Percentiles rank a stretch among this genome's conserved stretches.
Evolutionary conservation across 2,888 invertebrate genomes (phyloP).

Genomic region (Eupithecia dodoneata): DNA sequence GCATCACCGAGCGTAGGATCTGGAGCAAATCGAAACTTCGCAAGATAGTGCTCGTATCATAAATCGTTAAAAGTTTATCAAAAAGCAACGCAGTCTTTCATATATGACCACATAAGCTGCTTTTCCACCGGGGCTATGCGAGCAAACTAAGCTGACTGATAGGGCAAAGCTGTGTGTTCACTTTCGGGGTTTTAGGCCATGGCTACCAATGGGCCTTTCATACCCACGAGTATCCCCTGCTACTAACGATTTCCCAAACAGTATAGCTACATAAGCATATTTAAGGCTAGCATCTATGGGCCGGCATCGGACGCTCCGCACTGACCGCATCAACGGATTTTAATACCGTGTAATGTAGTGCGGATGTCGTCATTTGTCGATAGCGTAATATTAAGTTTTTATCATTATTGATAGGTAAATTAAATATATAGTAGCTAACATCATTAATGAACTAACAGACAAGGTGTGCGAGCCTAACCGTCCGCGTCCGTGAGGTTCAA

Average conservation of each 20-base stretch:
- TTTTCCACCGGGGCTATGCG: slow-evolving; percentile 18
- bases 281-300: too few species aligned
- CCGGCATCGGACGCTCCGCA: too few species aligned
- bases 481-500: too few species aligned
- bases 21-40: slow-evolving; percentile 48
- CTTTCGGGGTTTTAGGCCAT: not conserved
- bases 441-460: too few species aligned
- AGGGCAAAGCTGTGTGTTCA: not conserved
- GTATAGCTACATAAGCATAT: not conserved
- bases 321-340: too few species aligned
- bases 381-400: too few species aligned
- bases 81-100: slow-evolving; percentile 52
- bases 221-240: not conserved
- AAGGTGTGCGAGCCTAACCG: too few species aligned
- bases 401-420: too few species aligned
- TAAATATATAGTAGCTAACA: too few species aligned
- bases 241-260: not conserved
- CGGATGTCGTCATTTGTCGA: too few species aligned
- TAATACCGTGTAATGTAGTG: too few species aligned
- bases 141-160: not conserved
- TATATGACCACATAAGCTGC: slow-evolving; percentile 43
- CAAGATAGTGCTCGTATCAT: slow-evolving; percentile 52
- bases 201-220: not conserved
- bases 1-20: slow-evolving; percentile 48
- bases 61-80: slow-evolving; percentile 69